phyloP scores from a whole-genome alignment of 2,113 vertebrate species.

The Morone saxatilis region DNA sequence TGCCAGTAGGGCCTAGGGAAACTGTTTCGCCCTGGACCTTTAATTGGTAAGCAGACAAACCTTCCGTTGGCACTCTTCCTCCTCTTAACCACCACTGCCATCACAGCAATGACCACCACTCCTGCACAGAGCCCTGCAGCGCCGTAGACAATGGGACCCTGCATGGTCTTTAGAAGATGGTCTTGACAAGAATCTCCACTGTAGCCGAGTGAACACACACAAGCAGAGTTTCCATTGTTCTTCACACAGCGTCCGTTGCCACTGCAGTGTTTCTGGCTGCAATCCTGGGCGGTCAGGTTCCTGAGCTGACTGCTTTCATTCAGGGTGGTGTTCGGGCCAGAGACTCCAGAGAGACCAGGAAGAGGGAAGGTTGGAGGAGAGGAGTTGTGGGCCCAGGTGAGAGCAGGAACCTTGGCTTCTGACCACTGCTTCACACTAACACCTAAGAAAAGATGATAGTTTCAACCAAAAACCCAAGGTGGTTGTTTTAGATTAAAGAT shows the following conservation, averaged over 20 bases:
- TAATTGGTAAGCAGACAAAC: conserved; percentile 32
- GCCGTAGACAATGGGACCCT: conserved; percentile 77
- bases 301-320: conserved; percentile 35
- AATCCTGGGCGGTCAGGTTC: conserved; percentile 77
- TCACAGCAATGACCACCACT: conserved; percentile 71
- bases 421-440: neutral
- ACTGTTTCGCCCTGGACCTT: too few species aligned
- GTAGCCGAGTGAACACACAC: conserved; percentile 84
- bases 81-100: conserved; percentile 78
- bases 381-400: neutral
- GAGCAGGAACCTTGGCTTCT: neutral
- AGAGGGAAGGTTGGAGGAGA: neutral
- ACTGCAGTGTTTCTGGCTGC: conserved; percentile 82
- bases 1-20: too few species aligned
- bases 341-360: neutral
- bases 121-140: conserved; percentile 59
- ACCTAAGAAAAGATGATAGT: conserved; percentile 58
- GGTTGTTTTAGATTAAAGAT: too few species aligned
- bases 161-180: conserved; percentile 45
- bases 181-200: conserved; percentile 85
- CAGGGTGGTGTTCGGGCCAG: neutral
- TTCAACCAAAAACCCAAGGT: neutral
- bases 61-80: conserved; percentile 72
- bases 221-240: conserved; percentile 62
- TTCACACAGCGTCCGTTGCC: conserved; percentile 83